Base-by-base conservation (phyloP, 2,113 vertebrate genomes). In the Alexandromys fortis region DNA sequence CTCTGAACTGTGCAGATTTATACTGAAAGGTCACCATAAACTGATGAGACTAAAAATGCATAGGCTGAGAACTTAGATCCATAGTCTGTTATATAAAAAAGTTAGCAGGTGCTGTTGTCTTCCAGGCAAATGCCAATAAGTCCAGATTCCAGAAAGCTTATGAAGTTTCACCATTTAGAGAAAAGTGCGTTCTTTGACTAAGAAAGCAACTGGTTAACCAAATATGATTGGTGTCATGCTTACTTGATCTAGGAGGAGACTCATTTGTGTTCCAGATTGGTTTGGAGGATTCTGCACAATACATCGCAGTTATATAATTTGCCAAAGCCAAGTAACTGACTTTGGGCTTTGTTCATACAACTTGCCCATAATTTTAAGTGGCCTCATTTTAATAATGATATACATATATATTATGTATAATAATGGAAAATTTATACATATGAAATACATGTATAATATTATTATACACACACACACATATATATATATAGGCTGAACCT, bases 81-180 rank as follows among this genome's bases (percentile, higher is more conserved):
- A 91, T 91, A 58, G 91, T 85, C 86, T 95, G 10, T 89, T 95
- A 85, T 61, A 28, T 92, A 86, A 92, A 95, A 89, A 92, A 55
- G 55, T 55, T 96, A 86, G 83, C 91, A 90, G 91, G 49, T 86
- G 63, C 73, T 81, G 65, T 85, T 78, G 77, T 92, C 90, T 96
- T 90, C 94, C 63, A 81, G 67, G 89, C 63, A 94, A 96, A 97
- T 96, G 87, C 79, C 73, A 94, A 85, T 94, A 94, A 96, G 78
- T 78, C 72, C 38, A 93, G 70, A 81, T 83, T 95, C 83, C 26
- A 92, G 87, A 85, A 93, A 92, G 65, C 83, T 91, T 81, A 82
- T 22, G 88, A 97, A 94, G 76, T 49, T 72, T 93, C 7, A 91
- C 78, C 78, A 33, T 94, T 96, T 96, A 76, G 88, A 88, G 96